These are phyloP conservation scores for Axea sp. DNA, from an alignment of 2,888 invertebrate genomes.

Conservation along the genomic window DNA sequence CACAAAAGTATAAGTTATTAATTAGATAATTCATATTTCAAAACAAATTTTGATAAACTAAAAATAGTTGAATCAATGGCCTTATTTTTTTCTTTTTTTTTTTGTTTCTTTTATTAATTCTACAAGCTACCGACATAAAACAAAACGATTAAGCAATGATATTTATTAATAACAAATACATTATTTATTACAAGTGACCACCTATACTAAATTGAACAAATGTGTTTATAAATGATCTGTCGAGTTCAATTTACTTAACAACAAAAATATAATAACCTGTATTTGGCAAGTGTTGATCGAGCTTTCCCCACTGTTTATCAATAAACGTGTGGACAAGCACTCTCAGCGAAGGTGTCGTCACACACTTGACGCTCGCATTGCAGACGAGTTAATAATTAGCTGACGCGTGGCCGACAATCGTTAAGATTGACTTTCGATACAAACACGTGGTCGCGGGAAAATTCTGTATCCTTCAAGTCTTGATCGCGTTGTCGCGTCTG, in stretches of 20 bases:
- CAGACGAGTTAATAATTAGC: conserved; percentile 3
- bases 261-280: conserved; percentile 15
- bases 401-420: background rate
- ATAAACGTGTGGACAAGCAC: conserved; percentile 1
- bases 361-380: background rate
- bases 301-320: conserved; percentile 5
- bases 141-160: too few relatives aligned
- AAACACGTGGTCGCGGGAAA: background rate
- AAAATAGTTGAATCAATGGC: too few relatives aligned
- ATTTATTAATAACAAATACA: too few relatives aligned
- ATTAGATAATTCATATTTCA: too few relatives aligned
- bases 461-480: background rate
- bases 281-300: conserved; percentile 12
- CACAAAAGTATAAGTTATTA: too few relatives aligned
- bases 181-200: too few relatives aligned
- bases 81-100: too few relatives aligned
- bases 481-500: conserved; percentile 31
- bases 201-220: too few relatives aligned
- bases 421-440: background rate
- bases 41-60: too few relatives aligned
- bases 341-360: background rate
- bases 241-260: conserved; percentile 4
- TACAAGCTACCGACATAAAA: too few relatives aligned
- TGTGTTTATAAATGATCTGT: too few relatives aligned
- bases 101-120: too few relatives aligned